Conservation (phyloP, 2,113 vertebrate genomes). For the Penelope pileata region DNA sequence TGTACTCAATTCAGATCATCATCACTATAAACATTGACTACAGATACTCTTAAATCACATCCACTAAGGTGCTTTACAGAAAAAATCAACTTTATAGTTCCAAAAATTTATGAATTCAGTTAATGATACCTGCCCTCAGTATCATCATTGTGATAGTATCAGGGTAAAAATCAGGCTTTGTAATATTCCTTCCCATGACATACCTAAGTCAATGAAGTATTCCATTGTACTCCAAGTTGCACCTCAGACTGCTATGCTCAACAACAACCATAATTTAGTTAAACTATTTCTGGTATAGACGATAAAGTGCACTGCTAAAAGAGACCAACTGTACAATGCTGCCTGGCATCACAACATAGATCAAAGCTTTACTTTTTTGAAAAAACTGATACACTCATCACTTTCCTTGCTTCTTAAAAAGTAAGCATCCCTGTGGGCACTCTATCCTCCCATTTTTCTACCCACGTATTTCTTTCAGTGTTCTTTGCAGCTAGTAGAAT, state of each 20-base stretch:
- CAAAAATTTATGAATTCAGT: not conserved
- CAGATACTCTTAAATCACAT: not conserved
- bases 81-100: not conserved
- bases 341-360: not conserved
- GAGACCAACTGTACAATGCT: not conserved
- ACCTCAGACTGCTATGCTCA: not conserved
- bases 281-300: not conserved
- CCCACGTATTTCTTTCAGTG: not conserved
- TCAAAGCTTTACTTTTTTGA: not conserved
- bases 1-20: not conserved
- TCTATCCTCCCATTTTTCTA: not conserved
- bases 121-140: not conserved
- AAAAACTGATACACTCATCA: not conserved
- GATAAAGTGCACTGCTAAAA: not conserved
- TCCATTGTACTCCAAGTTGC: not conserved
- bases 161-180: not conserved
- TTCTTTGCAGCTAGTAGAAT: not conserved
- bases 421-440: not conserved
- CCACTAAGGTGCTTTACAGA: not conserved
- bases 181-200: accelerated
- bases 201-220: not conserved
- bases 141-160: not conserved
- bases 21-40: not conserved
- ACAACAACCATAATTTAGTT: not conserved
- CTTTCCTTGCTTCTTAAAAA: not conserved